These are phyloP conservation scores for Mycalesis mineus DNA, from an alignment of 2,888 invertebrate species.

Conservation along the genomic window DNA sequence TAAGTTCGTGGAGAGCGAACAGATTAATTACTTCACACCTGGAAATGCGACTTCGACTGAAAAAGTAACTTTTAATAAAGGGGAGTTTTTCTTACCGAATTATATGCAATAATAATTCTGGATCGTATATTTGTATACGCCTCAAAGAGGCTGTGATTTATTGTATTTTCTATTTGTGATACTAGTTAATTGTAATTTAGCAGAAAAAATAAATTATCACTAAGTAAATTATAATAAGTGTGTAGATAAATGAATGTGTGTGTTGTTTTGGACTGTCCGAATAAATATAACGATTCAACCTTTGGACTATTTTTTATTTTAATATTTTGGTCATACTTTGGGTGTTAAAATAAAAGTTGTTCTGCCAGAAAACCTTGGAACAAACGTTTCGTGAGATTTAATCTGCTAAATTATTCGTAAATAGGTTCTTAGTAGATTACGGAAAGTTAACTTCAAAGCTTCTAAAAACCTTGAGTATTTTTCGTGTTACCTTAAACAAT, in stretches of 20 bases:
- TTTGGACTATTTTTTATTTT: not conserved
- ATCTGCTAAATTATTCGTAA: not conserved
- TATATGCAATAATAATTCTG: slow-evolving; percentile 18
- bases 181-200: slow-evolving; percentile 23
- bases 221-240: not conserved
- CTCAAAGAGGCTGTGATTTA: too few relatives aligned
- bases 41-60: slow-evolving; percentile 42
- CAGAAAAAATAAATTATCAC: not conserved
- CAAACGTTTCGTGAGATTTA: not conserved
- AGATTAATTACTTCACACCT: slow-evolving; percentile 48
- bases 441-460: not conserved
- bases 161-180: slow-evolving; percentile 24
- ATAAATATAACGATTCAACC: not conserved
- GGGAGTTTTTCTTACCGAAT: slow-evolving; percentile 54
- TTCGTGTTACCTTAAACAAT: not conserved
- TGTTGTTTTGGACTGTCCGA: not conserved
- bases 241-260: not conserved
- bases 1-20: slow-evolving; percentile 25
- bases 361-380: not conserved
- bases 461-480: too few relatives aligned
- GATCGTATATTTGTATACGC: not conserved
- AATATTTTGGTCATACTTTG: not conserved
- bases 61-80: slow-evolving; percentile 34
- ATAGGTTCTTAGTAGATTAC: not conserved
- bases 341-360: slow-evolving; percentile 1